Conservation (phyloP, 30 jellyfish, hydroid and myxozoan species). For the Aurelia sp. region DNA sequence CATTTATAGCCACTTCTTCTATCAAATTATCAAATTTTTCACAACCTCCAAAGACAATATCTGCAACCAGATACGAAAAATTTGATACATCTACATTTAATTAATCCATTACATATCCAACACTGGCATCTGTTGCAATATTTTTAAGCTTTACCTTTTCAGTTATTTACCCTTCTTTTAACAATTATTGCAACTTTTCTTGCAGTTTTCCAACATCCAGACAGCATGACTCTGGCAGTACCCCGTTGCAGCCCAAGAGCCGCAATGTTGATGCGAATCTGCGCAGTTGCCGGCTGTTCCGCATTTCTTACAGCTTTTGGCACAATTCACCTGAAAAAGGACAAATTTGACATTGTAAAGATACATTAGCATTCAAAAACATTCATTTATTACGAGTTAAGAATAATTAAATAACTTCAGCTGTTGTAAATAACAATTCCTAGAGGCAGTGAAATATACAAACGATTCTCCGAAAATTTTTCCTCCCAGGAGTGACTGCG, state of each 20-base stretch:
- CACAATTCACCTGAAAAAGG: constrained; percentile 22
- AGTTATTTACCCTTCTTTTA: not conserved
- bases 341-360: not conserved
- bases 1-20: too few relatives aligned
- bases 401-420: too few relatives aligned
- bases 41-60: too few relatives aligned
- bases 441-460: too few relatives aligned
- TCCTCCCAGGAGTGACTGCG: too few relatives aligned
- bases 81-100: too few relatives aligned
- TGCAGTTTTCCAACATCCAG: constrained; percentile 70
- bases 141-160: not conserved
- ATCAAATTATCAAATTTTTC: too few relatives aligned
- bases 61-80: too few relatives aligned
- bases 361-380: not conserved
- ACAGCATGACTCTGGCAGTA: constrained; percentile 58
- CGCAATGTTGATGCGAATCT: constrained; percentile 46
- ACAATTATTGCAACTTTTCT: constrained; percentile 73
- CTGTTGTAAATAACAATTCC: too few relatives aligned
- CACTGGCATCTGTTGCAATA: too few relatives aligned
- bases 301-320: constrained; percentile 32
- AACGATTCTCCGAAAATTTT: too few relatives aligned
- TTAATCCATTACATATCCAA: too few relatives aligned
- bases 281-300: constrained; percentile 34
- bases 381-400: not conserved
- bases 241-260: constrained; percentile 63